These are phyloP conservation scores for Saccopteryx bilineata DNA, from an alignment of 2,113 vertebrate species.

Conservation along the genomic window DNA sequence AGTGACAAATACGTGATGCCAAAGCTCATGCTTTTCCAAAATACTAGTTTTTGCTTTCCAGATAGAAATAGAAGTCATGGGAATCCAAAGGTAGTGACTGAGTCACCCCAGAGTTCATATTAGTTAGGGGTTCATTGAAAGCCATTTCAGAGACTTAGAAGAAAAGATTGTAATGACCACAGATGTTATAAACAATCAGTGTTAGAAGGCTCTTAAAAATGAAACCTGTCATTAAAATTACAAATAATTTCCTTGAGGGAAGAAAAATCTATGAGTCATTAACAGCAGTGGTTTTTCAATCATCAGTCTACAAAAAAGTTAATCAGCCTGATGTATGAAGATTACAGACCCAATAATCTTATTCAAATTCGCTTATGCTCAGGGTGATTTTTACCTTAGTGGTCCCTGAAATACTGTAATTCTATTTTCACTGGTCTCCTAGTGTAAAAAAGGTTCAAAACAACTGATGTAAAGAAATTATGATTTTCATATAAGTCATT, in stretches of 20 bases:
- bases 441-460: too few relatives aligned
- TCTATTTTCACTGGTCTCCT: too few relatives aligned
- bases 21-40: neutral
- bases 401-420: too few relatives aligned
- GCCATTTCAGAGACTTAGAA: constrained; percentile 36
- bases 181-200: neutral
- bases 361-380: too few relatives aligned
- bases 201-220: neutral
- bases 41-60: neutral
- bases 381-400: too few relatives aligned
- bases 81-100: neutral
- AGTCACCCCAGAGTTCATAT: constrained; percentile 5
- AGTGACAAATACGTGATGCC: neutral
- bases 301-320: too few relatives aligned
- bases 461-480: neutral
- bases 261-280: neutral
- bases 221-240: constrained; percentile 13
- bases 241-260: neutral
- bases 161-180: neutral
- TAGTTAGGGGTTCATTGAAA: neutral
- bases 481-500: neutral
- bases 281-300: too few relatives aligned
- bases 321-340: too few relatives aligned
- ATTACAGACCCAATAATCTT: too few relatives aligned
- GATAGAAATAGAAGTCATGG: constrained; percentile 8